These are phyloP conservation scores for Diorhabda sublineata DNA, from an alignment of 1,140 invertebrate genomes.

Conservation along the genomic window DNA sequence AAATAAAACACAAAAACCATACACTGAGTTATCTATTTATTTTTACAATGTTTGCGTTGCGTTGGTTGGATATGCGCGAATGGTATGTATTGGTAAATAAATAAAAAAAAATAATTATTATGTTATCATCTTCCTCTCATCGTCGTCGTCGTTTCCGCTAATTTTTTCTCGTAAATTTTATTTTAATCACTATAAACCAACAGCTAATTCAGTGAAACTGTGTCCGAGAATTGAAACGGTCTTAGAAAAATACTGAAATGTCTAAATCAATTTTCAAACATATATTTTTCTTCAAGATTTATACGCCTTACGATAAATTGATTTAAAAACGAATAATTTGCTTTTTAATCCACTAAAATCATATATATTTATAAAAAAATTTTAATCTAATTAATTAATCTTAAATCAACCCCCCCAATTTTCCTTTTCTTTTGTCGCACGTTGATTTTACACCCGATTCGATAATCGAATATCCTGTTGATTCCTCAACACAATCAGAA, in stretches of 20 bases:
- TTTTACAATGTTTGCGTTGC: conserved; percentile 46
- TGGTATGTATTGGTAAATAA: conserved; percentile 45
- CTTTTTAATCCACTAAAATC: too few relatives aligned
- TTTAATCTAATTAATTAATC: too few relatives aligned
- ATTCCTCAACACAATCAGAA: too few relatives aligned
- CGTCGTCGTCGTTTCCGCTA: conserved; percentile 20
- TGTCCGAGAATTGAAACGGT: conserved; percentile 44
- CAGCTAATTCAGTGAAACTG: conserved; percentile 42
- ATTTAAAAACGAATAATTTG: too few relatives aligned
- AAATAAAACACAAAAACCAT: conserved; percentile 21
- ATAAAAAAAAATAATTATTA: conserved; percentile 14
- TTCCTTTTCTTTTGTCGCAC: too few relatives aligned
- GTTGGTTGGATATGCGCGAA: conserved; percentile 46
- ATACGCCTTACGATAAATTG: too few relatives aligned
- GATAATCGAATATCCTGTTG: too few relatives aligned
- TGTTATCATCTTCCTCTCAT: conserved; percentile 8
- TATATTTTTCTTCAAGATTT: too few relatives aligned
- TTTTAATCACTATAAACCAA: background rate
- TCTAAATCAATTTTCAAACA: too few relatives aligned
- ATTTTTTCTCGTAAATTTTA: conserved; percentile 20
- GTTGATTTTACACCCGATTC: too few relatives aligned
- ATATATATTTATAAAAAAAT: too few relatives aligned
- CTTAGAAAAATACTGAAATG: conserved; percentile 39
- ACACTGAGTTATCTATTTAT: conserved; percentile 45
- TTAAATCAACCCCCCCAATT: too few relatives aligned